Evolutionary conservation across 2,113 vertebrate genomes (phyloP).

Genomic region (Dicrurus megarhynchus): DNA sequence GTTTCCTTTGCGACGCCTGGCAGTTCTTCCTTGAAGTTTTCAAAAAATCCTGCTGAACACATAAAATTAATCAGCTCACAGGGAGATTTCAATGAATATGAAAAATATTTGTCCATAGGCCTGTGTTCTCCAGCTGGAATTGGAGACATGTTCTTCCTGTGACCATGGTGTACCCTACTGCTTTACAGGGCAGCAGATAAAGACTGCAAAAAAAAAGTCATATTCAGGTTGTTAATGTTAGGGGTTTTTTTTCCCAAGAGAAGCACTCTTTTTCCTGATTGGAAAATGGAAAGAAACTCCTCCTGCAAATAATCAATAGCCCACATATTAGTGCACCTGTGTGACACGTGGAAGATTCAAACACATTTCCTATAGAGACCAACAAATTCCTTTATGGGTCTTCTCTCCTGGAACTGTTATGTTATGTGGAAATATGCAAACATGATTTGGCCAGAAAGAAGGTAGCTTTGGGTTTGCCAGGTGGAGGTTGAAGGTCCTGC

Average conservation of each 20-base stretch:
- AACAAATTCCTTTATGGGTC: neutral
- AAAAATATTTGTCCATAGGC: neutral
- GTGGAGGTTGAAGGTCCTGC: neutral
- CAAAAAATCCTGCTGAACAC: neutral
- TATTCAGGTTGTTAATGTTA: neutral
- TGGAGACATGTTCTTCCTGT: neutral
- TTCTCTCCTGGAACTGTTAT: neutral
- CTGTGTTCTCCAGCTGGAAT: neutral
- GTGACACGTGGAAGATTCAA: neutral
- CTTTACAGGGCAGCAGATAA: neutral
- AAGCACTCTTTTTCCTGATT: neutral
- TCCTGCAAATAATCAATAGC: neutral
- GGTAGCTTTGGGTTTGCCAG: neutral
- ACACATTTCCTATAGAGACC: neutral
- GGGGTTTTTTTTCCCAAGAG: fast-evolving
- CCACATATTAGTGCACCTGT: fast-evolving
- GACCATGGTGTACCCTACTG: neutral
- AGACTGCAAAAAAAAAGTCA: fast-evolving
- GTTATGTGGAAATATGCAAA: neutral
- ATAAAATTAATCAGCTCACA: neutral
- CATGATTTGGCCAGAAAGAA: neutral
- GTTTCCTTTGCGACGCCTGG: neutral
- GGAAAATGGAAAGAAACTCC: neutral
- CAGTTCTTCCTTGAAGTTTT: neutral
- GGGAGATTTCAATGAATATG: neutral